These are phyloP conservation scores for Ctenodactylus gundi DNA, from an alignment of 2,113 vertebrate genomes.

Conservation along the genomic window DNA sequence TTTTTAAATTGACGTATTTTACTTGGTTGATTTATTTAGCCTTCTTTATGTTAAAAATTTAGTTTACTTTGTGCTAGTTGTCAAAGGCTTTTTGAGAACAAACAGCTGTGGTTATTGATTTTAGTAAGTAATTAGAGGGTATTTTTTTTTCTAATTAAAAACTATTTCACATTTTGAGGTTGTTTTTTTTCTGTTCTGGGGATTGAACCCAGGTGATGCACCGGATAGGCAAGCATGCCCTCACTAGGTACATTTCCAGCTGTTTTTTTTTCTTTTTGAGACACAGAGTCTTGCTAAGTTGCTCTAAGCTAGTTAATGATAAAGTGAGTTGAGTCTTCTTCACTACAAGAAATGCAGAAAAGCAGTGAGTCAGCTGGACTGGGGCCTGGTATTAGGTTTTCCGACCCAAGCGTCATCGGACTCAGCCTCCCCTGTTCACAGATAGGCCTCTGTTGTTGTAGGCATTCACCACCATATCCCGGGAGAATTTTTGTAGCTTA, in stretches of 20 bases:
- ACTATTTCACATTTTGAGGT: constrained; percentile 26
- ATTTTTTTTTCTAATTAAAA: too few relatives aligned
- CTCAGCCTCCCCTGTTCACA: too few relatives aligned
- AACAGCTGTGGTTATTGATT: not conserved
- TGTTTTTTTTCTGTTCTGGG: not conserved
- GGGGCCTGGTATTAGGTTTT: too few relatives aligned
- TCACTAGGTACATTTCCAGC: not conserved
- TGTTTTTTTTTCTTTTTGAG: not conserved
- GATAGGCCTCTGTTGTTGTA: not conserved
- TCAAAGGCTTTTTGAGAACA: not conserved
- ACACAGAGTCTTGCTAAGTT: not conserved
- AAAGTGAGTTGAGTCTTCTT: too few relatives aligned
- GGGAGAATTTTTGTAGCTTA: constrained; percentile 22
- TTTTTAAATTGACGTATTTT: not conserved
- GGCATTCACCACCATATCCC: not conserved
- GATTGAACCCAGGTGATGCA: not conserved
- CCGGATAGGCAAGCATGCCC: not conserved
- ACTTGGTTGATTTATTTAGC: not conserved
- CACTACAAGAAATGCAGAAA: too few relatives aligned
- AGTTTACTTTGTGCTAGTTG: not conserved
- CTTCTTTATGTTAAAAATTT: constrained; percentile 19
- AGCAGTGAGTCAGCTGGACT: too few relatives aligned
- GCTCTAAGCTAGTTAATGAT: too few relatives aligned
- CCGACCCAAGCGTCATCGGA: too few relatives aligned
- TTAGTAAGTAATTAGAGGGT: too few relatives aligned